Conservation (phyloP, 2,797 vertebrate genomes). For the Microtus californicus region DNA sequence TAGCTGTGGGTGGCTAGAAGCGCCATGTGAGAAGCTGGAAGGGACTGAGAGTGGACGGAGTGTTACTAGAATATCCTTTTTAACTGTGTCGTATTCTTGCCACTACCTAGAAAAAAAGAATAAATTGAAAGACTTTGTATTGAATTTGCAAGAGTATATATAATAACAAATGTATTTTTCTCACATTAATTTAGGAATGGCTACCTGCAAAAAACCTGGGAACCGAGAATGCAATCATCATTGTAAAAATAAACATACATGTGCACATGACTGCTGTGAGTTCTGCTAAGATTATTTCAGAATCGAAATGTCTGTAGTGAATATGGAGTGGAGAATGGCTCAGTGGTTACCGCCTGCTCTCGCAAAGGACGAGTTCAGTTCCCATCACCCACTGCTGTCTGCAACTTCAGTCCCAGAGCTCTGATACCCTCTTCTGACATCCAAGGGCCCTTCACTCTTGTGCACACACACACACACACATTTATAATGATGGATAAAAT, state of each 20-base stretch:
- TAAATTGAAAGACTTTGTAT: slow-evolving; percentile 49
- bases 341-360: not conserved
- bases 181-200: slow-evolving; percentile 82
- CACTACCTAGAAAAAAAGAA: slow-evolving; percentile 8
- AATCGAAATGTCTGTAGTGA: slow-evolving; percentile 44
- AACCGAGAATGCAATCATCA: slow-evolving; percentile 95
- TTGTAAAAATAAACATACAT: slow-evolving; percentile 96
- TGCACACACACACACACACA: no score
- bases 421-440: not conserved
- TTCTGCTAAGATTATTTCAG: slow-evolving; percentile 79
- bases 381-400: not conserved
- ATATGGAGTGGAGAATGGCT: not conserved
- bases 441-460: not conserved
- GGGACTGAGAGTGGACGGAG: not conserved
- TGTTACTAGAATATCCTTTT: not conserved
- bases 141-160: slow-evolving; percentile 48
- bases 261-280: slow-evolving; percentile 98
- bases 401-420: not conserved
- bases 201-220: slow-evolving; percentile 82
- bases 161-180: slow-evolving; percentile 38
- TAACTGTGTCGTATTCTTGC: slow-evolving; percentile 27
- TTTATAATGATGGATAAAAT: not conserved
- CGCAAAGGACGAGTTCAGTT: not conserved
- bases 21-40: slow-evolving; percentile 28
- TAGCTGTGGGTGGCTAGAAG: not conserved